phyloP scores from a whole-genome alignment of 2,888 invertebrate genomes.

The Plutella xylostella region DNA sequence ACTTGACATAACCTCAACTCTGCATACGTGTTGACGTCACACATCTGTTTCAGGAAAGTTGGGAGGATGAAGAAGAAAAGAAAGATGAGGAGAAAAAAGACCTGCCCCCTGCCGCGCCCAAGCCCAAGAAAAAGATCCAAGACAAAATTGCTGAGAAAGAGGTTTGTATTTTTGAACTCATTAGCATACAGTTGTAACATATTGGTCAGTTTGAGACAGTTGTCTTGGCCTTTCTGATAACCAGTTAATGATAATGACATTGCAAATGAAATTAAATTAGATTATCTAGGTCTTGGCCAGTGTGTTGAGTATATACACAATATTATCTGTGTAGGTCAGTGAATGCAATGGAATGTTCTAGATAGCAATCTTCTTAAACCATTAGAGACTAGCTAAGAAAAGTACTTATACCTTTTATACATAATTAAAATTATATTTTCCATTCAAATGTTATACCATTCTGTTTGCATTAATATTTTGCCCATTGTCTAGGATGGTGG shows the following conservation, averaged over 20 bases:
- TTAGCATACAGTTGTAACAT: neutral
- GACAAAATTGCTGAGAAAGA: constrained; percentile 92
- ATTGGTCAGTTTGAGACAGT: neutral
- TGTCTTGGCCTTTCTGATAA: neutral
- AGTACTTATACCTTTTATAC: no score
- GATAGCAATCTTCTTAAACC: no score
- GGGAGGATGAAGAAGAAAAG: constrained; percentile 92
- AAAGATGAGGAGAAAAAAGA: constrained; percentile 80
- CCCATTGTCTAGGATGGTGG: no score
- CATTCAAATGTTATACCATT: no score
- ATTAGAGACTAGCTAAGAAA: no score
- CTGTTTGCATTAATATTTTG: no score
- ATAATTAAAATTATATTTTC: no score
- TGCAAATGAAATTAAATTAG: neutral
- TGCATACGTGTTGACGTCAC: constrained; percentile 58
- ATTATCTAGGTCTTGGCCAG: neutral
- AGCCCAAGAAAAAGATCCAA: constrained; percentile 79
- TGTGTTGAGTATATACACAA: constrained; percentile 1
- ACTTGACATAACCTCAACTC: constrained; percentile 47
- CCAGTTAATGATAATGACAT: constrained; percentile 1
- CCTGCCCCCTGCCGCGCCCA: constrained; percentile 69
- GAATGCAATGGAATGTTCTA: neutral
- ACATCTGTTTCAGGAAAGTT: constrained; percentile 81
- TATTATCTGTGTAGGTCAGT: neutral
- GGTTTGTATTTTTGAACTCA: constrained; percentile 55